A percentile compares a stretch with the other conserved stretches of the same genome.
Conservation (phyloP, 2,888 invertebrate genomes). For the Plagodis pulveraria region DNA sequence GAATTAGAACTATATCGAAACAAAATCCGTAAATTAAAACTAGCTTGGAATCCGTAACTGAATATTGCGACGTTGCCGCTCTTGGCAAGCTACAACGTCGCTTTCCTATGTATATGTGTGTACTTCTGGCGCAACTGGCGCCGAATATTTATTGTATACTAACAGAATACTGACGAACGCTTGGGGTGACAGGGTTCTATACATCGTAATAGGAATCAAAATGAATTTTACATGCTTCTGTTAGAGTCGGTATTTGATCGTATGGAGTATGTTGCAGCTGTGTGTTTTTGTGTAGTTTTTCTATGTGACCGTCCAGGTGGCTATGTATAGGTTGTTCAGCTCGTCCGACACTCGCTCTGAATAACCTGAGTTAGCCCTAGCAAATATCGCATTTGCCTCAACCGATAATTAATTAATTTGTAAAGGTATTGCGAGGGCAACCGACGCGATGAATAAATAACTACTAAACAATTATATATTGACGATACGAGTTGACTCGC, state of each 20-base stretch:
- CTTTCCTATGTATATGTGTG: conserved; percentile 82
- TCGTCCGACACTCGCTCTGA: conserved; percentile 69
- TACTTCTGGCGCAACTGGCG: conserved; percentile 82
- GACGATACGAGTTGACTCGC: conserved; percentile 8
- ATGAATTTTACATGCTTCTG: conserved; percentile 49
- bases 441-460: conserved; percentile 29
- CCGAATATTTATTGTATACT: conserved; percentile 85
- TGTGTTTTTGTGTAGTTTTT: conserved; percentile 64
- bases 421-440: conserved; percentile 64
- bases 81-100: conserved; percentile 71
- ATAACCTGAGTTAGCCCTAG: conserved; percentile 66
- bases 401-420: conserved; percentile 65
- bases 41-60: conserved; percentile 75
- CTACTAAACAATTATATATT: conserved; percentile 19
- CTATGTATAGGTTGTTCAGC: conserved; percentile 79
- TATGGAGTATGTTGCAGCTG: conserved; percentile 45
- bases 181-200: conserved; percentile 78
- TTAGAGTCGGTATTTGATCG: conserved; percentile 59
- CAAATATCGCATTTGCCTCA: conserved; percentile 59
- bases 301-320: conserved; percentile 84
- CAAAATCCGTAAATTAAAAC: conserved; percentile 58
- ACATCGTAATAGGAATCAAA: conserved; percentile 43
- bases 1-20: conserved; percentile 59
- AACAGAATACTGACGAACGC: conserved; percentile 78
- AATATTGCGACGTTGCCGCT: conserved; percentile 78